A percentile compares a stretch with the other conserved stretches of the same genome.
These are phyloP conservation scores for Pristionchus entomophagus DNA, from an alignment of 2,888 invertebrate species.

Conservation along the genomic window DNA sequence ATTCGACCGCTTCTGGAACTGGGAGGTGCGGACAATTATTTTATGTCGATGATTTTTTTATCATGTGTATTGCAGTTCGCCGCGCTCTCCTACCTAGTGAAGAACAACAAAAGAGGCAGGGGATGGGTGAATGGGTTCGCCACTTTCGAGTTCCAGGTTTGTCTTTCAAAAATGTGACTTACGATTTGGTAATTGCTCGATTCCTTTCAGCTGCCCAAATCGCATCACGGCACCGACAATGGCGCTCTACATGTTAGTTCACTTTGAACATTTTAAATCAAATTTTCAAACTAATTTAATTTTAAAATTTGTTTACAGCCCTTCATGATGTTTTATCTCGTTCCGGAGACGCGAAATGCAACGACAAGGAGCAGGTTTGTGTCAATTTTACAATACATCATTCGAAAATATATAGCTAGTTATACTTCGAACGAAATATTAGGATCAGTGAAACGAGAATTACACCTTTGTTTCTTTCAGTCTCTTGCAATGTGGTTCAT, in stretches of 20 bases:
- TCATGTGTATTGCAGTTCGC: neutral
- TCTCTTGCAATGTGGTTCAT: too few species aligned
- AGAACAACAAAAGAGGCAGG: slow-evolving; percentile 13
- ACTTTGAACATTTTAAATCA: neutral
- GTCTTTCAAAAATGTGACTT: too few species aligned
- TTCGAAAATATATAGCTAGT: too few species aligned
- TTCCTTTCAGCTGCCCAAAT: neutral
- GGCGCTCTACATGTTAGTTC: slow-evolving; percentile 22
- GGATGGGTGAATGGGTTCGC: slow-evolving; percentile 28
- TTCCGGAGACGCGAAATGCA: neutral
- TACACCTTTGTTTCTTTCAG: too few species aligned
- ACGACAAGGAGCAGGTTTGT: slow-evolving; percentile 5
- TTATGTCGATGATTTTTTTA: too few species aligned
- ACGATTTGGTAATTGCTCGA: neutral
- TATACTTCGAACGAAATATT: too few species aligned
- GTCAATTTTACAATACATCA: neutral
- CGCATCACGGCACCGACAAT: slow-evolving; percentile 24
- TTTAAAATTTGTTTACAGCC: neutral
- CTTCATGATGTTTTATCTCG: slow-evolving; percentile 37
- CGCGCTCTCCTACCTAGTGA: slow-evolving; percentile 22
- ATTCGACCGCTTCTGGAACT: slow-evolving; percentile 43
- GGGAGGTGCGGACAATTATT: neutral
- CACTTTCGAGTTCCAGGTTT: slow-evolving; percentile 24
- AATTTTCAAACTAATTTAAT: neutral
- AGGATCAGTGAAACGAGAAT: too few species aligned